Evolutionary conservation across 2,888 invertebrate genomes (phyloP), one percentile per base, ranked within the genome.

Genomic region (Sarcophaga caerulescens): DNA sequence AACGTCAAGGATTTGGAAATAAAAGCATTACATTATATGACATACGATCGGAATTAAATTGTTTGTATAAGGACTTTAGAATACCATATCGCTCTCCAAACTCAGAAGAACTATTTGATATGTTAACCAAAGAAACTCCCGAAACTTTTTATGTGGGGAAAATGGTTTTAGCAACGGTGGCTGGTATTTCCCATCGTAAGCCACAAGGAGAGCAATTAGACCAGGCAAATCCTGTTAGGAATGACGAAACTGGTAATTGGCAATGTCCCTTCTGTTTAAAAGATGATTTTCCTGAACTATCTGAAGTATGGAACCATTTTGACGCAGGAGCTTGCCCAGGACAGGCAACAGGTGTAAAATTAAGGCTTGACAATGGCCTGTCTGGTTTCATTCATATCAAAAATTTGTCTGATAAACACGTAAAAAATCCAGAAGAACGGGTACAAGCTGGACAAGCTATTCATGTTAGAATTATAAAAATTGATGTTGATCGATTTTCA

Each of bases 241-340:
- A 98, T 91, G 98, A 99, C 85, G 97, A 98, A 90, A 98, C 98
- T 10, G 98, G 98, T 0, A 94, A 98, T 62, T 99, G 99, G 99
- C 98, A 98, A 92, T 99, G 99, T 94, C 99, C 99, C 0, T 99
- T 99, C 93, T 99, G 99, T 94, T 94, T 97, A 89, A 98, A 98
- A 92, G 98, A 98, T 91, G 98, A 99, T 93, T 99, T 99, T 90
- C 97, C 98, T 0, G 99, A 99, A 92, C 94, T 99, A 47, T 98
- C 98, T 23, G 99, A 99, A 94, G 99, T 99, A 70, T 99, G 99
- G 99, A 98, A 98, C 93, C 99, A 99, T 93, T 99, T 99, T 94
- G 99, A 99, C 93, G 97, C 98, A 0, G 98, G 97, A 45, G 96
- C 96, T 1, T 99, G 99, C 93, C 99, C 98, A 0, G 99, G 99